These are phyloP conservation scores for Drosophila mercatorum DNA, from an alignment of 2,888 invertebrate species.

Conservation along the genomic window DNA sequence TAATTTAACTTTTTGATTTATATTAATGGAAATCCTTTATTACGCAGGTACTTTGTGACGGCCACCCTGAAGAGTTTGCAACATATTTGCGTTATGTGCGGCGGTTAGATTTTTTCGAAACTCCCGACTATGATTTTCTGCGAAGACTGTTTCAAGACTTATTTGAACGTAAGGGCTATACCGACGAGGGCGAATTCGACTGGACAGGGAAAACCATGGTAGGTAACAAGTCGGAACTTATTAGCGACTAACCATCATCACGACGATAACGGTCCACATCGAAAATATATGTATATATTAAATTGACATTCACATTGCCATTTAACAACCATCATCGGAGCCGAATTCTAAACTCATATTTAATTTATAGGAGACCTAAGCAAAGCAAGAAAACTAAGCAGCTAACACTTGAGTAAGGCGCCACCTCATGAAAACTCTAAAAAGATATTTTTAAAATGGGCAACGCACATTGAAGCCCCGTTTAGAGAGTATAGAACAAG, in stretches of 20 bases:
- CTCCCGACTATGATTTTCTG: constrained; percentile 99
- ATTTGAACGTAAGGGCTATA: constrained; percentile 93
- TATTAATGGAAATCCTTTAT: background rate
- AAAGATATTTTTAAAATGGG: constrained; percentile 38
- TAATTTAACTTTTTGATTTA: background rate
- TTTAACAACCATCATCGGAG: constrained; percentile 26
- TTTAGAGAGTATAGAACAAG: constrained; percentile 17
- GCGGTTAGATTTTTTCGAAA: constrained; percentile 99
- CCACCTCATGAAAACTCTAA: constrained; percentile 42
- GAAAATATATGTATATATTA: background rate
- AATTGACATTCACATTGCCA: constrained; percentile 24
- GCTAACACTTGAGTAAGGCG: constrained; percentile 46
- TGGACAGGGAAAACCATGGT: constrained; percentile 96
- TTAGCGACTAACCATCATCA: constrained; percentile 4
- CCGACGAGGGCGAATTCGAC: constrained; percentile 96
- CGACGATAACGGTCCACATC: background rate
- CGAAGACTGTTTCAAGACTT: constrained; percentile 97
- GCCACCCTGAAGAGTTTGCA: constrained; percentile 97
- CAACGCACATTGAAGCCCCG: constrained; percentile 38
- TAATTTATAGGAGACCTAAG: constrained; percentile 71
- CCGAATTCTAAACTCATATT: constrained; percentile 68
- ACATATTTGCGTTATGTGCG: constrained; percentile 98
- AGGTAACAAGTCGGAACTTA: constrained; percentile 49
- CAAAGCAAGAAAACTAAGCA: constrained; percentile 36
- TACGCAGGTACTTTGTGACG: constrained; percentile 90